These are phyloP conservation scores for Cepphus grylle DNA, from an alignment of 2,113 vertebrate species.

Conservation along the genomic window DNA sequence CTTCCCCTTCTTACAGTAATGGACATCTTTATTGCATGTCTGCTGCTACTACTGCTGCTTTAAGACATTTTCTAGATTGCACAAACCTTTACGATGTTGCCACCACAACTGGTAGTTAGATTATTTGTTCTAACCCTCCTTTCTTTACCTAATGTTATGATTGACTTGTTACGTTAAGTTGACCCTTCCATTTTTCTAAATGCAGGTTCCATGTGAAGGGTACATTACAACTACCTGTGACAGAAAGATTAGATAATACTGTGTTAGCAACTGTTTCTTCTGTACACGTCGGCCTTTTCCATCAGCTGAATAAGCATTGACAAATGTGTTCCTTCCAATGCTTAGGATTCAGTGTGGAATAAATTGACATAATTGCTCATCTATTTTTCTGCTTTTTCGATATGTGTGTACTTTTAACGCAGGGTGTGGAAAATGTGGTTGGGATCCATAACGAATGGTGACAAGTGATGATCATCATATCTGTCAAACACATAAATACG, in stretches of 20 bases:
- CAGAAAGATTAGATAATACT: not conserved
- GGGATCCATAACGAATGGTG: not conserved
- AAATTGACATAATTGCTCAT: not conserved
- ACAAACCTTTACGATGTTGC: not conserved
- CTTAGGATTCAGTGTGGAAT: not conserved
- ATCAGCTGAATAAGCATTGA: not conserved
- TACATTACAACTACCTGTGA: not conserved
- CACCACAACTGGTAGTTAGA: not conserved
- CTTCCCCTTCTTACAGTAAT: not conserved
- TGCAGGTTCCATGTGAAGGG: not conserved
- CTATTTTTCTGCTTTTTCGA: not conserved
- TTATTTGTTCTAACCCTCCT: not conserved
- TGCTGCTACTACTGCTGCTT: not conserved
- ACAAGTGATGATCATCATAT: not conserved
- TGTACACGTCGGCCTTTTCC: not conserved
- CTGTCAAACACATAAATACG: not conserved
- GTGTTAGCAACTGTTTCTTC: not conserved
- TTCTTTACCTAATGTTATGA: not conserved
- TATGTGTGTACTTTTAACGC: not conserved
- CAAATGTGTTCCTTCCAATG: not conserved
- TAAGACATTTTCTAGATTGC: not conserved
- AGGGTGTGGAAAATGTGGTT: not conserved
- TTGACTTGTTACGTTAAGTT: not conserved
- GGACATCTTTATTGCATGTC: not conserved
- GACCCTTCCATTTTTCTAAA: not conserved